Percentiles rank a stretch among this genome's conserved stretches.
phyloP scores from a whole-genome alignment of 1,140 invertebrate species.

The Diachasmimorpha longicaudata region DNA sequence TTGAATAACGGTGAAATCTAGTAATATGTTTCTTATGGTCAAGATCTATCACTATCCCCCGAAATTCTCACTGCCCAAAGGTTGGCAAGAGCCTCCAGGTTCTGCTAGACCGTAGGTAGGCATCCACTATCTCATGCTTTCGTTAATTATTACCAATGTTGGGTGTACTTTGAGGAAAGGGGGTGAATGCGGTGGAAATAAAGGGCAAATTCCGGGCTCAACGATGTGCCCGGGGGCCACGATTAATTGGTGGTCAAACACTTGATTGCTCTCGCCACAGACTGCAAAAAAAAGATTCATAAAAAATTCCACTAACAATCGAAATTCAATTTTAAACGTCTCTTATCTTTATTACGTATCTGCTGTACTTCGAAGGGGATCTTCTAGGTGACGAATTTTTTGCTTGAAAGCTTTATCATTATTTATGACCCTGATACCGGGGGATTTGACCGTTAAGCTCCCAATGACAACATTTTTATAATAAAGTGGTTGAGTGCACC shows the following conservation, averaged over 20 bases:
- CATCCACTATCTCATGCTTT: constrained; percentile 21
- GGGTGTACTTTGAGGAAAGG: constrained; percentile 11
- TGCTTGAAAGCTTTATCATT: not conserved
- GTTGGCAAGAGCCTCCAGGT: not conserved
- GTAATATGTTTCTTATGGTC: constrained; percentile 1
- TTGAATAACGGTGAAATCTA: not conserved
- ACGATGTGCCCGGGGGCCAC: not conserved
- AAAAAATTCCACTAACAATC: not conserved
- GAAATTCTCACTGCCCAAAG: not conserved
- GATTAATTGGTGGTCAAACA: constrained; percentile 17
- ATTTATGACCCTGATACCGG: constrained; percentile 11
- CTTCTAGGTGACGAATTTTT: not conserved
- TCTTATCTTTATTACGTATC: not conserved
- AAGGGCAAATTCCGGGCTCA: constrained; percentile 16
- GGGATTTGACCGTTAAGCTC: not conserved
- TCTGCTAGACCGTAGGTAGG: not conserved
- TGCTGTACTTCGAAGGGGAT: not conserved
- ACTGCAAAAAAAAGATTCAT: not conserved
- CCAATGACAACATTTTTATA: not conserved
- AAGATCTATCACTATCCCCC: not conserved
- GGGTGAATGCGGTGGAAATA: not conserved
- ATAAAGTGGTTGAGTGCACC: not conserved
- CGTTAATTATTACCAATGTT: constrained; percentile 30
- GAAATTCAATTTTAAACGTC: not conserved
- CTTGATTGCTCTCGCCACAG: not conserved